Evolutionary conservation across 2,888 invertebrate genomes (phyloP), one percentile per base, ranked within the genome.

Genomic region (Villa cingulata): DNA sequence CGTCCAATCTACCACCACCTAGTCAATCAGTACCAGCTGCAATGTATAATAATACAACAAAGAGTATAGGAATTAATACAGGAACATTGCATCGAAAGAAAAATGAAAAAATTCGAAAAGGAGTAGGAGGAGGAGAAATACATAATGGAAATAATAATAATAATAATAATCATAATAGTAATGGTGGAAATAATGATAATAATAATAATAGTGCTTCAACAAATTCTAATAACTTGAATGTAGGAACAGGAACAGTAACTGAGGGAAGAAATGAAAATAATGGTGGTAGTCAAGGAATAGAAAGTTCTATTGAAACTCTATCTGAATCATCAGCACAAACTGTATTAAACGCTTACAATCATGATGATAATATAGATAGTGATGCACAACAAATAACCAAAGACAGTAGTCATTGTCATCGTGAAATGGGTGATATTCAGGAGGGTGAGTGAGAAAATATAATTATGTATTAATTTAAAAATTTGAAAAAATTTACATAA

Each of bases 1-100:
- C 69, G 56, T 66, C 68, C 58, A 70, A 68, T 55, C 57, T 67
- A 59, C 68, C 69, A 52, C n/a, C n/a, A 23, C 64, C 68, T 51
- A 62, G 61, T 56, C 66, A 67, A 60, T 59, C 63, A 53, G 57
- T 61, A 47, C 44, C 57, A 32, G 48, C 58, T 41, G 55, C 57
- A 46, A 51, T 56, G 46, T 55, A 52, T 48, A 54, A 43, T 54
- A 57, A 51, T 52, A n/a, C n/a, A n/a, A 54, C 46, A 53, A 50
- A 50, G 17, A 51, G 36, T 37, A 29, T 42, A 41, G 42, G 48
- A 37, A 40, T 32, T 32, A 32, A 32, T 32, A 17, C 36, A 36
- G n/a, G n/a, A n/a, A 27, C 40, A 14, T 36, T 43, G 15, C 45
- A 48, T 27, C 48, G 40, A n/a, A 44, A 37, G 32, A 23, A 36